Evolutionary conservation across 2,888 invertebrate genomes (phyloP).

Genomic region (Scaptomyza caliginosa): DNA sequence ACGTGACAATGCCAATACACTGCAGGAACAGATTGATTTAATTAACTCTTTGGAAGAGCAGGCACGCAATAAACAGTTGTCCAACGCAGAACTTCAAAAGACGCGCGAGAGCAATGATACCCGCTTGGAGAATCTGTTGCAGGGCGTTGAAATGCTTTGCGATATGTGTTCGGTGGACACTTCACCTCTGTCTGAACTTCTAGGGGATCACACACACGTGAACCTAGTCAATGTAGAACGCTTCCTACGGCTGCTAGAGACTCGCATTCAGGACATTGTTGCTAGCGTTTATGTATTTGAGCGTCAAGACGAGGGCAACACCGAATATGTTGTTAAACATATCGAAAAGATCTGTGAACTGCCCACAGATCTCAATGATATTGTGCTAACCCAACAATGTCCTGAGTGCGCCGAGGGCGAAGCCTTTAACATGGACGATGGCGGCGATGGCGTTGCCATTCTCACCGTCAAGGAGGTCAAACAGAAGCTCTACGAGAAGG

Average conservation of each 20-base stretch:
- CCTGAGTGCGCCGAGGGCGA: constrained; percentile 84
- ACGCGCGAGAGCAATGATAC: constrained; percentile 63
- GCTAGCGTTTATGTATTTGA: constrained; percentile 84
- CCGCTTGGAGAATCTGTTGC: constrained; percentile 68
- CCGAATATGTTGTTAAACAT: constrained; percentile 77
- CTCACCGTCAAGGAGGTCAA: constrained; percentile 70
- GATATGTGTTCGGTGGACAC: constrained; percentile 85
- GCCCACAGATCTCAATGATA: constrained; percentile 85
- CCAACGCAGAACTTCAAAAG: constrained; percentile 58
- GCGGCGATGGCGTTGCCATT: constrained; percentile 74
- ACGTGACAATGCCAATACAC: constrained; percentile 61
- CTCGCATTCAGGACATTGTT: constrained; percentile 85
- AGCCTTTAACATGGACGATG: constrained; percentile 82
- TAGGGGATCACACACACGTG: constrained; percentile 86
- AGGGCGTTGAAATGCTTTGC: constrained; percentile 77
- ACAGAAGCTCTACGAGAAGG: constrained; percentile 80
- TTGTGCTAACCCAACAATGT: constrained; percentile 83
- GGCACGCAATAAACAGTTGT: constrained; percentile 62
- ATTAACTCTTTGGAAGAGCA: constrained; percentile 67
- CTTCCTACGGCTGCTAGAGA: constrained; percentile 85
- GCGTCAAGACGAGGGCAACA: constrained; percentile 62
- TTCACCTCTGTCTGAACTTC: constrained; percentile 84
- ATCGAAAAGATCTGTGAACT: constrained; percentile 77
- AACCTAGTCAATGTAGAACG: constrained; percentile 86
- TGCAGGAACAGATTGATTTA: constrained; percentile 71